A percentile compares a stretch with the other conserved stretches of the same genome.
phyloP scores from a whole-genome alignment of 1,140 invertebrate species.

The Leptestheria dahalacensis region DNA sequence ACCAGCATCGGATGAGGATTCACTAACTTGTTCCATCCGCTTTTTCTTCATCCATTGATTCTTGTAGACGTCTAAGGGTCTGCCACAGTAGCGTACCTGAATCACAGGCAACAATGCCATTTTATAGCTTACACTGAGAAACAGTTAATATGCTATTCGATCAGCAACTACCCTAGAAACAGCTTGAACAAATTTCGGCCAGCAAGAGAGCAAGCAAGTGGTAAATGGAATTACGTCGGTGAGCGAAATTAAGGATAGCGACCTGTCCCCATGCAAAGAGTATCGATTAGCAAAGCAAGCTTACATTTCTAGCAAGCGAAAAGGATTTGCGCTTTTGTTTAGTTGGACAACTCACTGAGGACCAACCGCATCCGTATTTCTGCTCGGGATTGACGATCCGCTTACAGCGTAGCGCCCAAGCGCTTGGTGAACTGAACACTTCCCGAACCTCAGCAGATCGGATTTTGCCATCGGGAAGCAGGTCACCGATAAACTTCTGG shows the following conservation, averaged over 20 bases:
- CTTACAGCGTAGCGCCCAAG: conserved; percentile 83
- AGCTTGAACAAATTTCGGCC: conserved; percentile 31
- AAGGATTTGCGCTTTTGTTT: too few relatives aligned
- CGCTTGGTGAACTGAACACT: conserved; percentile 74
- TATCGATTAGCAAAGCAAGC: too few relatives aligned
- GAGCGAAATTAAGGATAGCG: too few relatives aligned
- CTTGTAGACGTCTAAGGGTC: conserved; percentile 74
- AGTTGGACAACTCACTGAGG: conserved; percentile 40
- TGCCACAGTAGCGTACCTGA: conserved; percentile 23
- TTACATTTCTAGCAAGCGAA: too few relatives aligned
- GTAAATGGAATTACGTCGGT: too few relatives aligned
- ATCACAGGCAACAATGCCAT: neutral
- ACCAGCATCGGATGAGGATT: conserved; percentile 20
- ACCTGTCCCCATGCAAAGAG: too few relatives aligned
- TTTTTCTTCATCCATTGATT: conserved; percentile 59
- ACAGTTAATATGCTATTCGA: too few relatives aligned
- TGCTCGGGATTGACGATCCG: conserved; percentile 78
- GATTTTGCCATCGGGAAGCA: conserved; percentile 72
- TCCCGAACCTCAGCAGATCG: conserved; percentile 72
- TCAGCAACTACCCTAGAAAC: too few relatives aligned
- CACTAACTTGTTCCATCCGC: conserved; percentile 41
- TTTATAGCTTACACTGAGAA: conserved; percentile 2
- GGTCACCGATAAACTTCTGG: conserved; percentile 73
- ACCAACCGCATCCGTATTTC: conserved; percentile 83
- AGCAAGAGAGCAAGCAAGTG: neutral